Evolutionary conservation across 2,797 vertebrate species (phyloP), one percentile per base, ranked within the genome.

Genomic region (Podarcis lilfordi): DNA sequence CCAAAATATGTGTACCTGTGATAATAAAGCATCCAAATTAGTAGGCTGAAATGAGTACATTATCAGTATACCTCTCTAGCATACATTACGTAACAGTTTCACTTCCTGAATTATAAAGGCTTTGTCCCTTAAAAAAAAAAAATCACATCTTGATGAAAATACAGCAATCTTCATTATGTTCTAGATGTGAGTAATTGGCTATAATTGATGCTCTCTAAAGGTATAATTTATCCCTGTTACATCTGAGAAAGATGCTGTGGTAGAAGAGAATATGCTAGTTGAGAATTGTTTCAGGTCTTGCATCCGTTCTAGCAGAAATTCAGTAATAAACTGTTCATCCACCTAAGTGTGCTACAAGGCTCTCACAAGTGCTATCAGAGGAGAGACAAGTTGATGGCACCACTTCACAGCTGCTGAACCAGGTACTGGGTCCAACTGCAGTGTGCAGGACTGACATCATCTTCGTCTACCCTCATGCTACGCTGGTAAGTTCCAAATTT

Each of bases 141-240:
- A 84, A 80, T 93, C 88, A 88, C 59, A 40, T 75, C 66, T 87
- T 80, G 6, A 69, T 93, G 92, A 93, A 83, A 32, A 90, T 45
- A 71, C 69, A 90, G 88, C 43, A 55, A 84, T 69, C 59, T 55
- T 86, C 92, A 74, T 11, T 1, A 66, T 86, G 66, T 78, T 92
- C 85, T 87, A 92, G 90, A 92, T 89, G 85, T 78, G 89, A 94
- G 89, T 45, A 89, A 72, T 91, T 95, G 83, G 90, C 83, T 86
- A 55, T 89, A 93, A 91, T 71, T 89, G 85, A 59, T 90, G 77
- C 64, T 93, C 78, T 91, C 87, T 92, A 91, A 90, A 90, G 76
- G 76, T 84, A 86, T 75, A 80, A 91, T 89, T 93, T 92, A 80
- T 86, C 66, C 69, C 79, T 45, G 80, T 74, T 82, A 82, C 75